Percentiles rank a stretch among this genome's conserved stretches.
These are phyloP conservation scores for Hemiscyllium ocellatum DNA, from an alignment of 2,113 vertebrate species.

Conservation along the genomic window DNA sequence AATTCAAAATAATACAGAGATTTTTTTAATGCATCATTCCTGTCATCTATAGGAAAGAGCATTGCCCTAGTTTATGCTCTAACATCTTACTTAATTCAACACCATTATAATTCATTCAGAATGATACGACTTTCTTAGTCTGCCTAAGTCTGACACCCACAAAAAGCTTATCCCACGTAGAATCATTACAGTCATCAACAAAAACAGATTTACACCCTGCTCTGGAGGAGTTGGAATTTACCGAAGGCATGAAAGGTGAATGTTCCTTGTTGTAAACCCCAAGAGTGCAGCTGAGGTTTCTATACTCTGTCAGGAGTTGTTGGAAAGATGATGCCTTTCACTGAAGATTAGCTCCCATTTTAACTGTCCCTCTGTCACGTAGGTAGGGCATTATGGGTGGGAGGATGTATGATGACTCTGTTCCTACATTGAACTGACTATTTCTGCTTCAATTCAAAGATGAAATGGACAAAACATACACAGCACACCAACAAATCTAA, in stretches of 20 bases:
- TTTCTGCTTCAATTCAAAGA: background rate
- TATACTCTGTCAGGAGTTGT: background rate
- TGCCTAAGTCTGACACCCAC: background rate
- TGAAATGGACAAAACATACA: too few relatives aligned
- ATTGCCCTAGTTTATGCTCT: background rate
- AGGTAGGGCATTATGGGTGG: too few relatives aligned
- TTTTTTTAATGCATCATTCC: background rate
- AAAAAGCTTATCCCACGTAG: background rate
- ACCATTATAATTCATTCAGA: background rate
- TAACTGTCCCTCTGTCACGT: background rate
- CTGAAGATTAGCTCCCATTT: background rate
- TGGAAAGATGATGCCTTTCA: background rate
- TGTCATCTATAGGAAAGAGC: background rate
- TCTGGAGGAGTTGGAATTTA: background rate
- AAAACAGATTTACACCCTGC: background rate
- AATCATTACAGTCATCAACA: constrained; percentile 1
- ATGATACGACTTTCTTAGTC: background rate
- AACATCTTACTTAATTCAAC: background rate
- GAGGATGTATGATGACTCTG: background rate
- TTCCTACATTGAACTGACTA: background rate
- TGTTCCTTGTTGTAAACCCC: background rate
- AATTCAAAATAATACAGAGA: background rate
- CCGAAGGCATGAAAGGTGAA: background rate
- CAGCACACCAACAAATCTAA: too few relatives aligned
- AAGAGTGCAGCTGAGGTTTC: background rate